Percentiles rank a stretch among this genome's conserved stretches.
Evolutionary conservation across 2,888 invertebrate species (phyloP).

Genomic region (Biston betularia): DNA sequence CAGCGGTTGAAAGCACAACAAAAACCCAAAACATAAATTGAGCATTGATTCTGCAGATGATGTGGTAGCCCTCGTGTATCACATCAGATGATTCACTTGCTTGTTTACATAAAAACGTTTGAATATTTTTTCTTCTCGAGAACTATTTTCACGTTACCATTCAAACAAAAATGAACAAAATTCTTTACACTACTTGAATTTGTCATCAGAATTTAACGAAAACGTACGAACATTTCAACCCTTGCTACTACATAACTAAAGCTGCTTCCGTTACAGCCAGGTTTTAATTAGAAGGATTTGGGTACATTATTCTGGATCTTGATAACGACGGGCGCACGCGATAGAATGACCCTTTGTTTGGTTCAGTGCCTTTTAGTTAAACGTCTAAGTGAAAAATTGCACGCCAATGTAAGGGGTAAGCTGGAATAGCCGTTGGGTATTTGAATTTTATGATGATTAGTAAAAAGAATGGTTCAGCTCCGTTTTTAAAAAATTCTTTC

Average conservation of each 20-base stretch:
- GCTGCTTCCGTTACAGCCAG: slow-evolving; percentile 57
- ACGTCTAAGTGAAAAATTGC: slow-evolving; percentile 67
- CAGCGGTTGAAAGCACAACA: too few species aligned
- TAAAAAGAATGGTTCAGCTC: slow-evolving; percentile 10
- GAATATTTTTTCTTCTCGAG: too few species aligned
- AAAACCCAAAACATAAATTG: too few species aligned
- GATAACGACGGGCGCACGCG: slow-evolving; percentile 71
- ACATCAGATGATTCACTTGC: too few species aligned
- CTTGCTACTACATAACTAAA: slow-evolving; percentile 39
- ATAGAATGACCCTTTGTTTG: slow-evolving; percentile 64
- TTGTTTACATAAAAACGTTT: too few species aligned
- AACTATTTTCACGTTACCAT: neutral
- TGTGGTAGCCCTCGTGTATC: too few species aligned
- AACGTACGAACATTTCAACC: slow-evolving; percentile 17
- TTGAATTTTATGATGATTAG: slow-evolving; percentile 32
- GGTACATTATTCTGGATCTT: slow-evolving; percentile 64
- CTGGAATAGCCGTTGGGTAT: slow-evolving; percentile 39
- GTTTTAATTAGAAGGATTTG: slow-evolving; percentile 76
- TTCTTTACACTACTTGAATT: slow-evolving; percentile 10
- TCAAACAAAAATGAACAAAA: slow-evolving; percentile 31
- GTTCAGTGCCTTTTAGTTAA: slow-evolving; percentile 51
- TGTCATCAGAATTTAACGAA: slow-evolving; percentile 21
- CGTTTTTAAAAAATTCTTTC: neutral
- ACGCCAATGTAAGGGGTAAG: slow-evolving; percentile 59
- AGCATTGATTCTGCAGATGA: too few species aligned